Evolutionary conservation across 2,113 vertebrate species (phyloP).

Genomic region (Accipiter cooperii): DNA sequence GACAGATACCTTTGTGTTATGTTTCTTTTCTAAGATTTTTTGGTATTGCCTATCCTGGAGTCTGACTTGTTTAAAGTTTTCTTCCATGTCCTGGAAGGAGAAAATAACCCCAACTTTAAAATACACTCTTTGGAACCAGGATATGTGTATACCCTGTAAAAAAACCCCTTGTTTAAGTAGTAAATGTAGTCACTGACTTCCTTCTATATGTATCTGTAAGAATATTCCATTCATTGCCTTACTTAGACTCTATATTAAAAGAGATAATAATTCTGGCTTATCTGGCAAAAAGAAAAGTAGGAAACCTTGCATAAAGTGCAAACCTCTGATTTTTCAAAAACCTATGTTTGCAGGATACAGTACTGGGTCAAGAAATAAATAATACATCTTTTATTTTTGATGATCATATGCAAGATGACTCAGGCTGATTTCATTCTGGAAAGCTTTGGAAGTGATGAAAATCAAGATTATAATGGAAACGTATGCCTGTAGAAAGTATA

Average conservation of each 20-base stretch:
- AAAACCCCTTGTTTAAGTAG: neutral
- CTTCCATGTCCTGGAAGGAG: constrained; percentile 65
- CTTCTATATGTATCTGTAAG: neutral
- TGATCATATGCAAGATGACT: neutral
- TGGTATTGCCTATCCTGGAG: constrained; percentile 60
- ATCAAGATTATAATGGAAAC: neutral
- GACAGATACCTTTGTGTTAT: constrained; percentile 70
- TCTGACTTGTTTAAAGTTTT: constrained; percentile 65
- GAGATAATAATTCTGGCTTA: neutral
- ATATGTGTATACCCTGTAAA: neutral
- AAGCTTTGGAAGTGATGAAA: neutral
- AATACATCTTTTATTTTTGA: neutral
- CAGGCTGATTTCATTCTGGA: neutral
- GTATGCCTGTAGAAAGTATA: neutral
- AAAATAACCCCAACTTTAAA: neutral
- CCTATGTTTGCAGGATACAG: neutral
- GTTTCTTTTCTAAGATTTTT: constrained; percentile 52
- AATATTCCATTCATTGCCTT: neutral
- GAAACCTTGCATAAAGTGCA: neutral
- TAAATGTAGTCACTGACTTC: neutral
- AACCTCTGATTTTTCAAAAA: neutral
- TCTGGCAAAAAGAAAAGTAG: neutral
- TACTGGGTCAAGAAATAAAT: neutral
- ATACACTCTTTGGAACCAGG: neutral
- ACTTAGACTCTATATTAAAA: neutral